Evolutionary conservation across 2,113 vertebrate genomes (phyloP), one percentile per base, ranked within the genome.

Genomic region (Hemiscyllium ocellatum): DNA sequence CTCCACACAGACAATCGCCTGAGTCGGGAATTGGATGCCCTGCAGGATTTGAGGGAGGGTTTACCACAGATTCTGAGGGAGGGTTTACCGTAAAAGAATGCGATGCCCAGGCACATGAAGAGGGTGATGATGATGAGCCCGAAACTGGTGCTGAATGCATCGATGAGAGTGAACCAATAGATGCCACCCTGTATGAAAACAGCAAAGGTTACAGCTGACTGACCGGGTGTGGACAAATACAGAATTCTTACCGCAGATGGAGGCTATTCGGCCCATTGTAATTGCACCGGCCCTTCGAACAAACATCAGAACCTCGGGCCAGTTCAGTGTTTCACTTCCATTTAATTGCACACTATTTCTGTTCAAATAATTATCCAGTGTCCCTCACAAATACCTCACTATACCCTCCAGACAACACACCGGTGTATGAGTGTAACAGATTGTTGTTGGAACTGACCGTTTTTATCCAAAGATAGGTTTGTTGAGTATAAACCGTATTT

Each of bases 91-190:
- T 98, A 98, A 96, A 98, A 98, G 97, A 98, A 98, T 96, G 98
- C 98, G 95, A 98, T 98, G 97, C 98, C 98, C 80, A 98, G 96
- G 96, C 98, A 98, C 98, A 98, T 98, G 97, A 98, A 98, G 96
- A 98, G 97, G 95, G 98, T 97, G 97, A 98, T 98, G 97, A 98
- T 98, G 97, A 98, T 98, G 97, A 98, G 98, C 96, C 98, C 98
- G 0, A 98, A 98, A 96, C 98, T 98, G 96, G 98, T 98, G 97
- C 97, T 98, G 98, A 98, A 98, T 90, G 98, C 97, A 96, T 98
- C 98, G 96, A 98, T 98, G 96, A 98, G 97, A 69, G 98, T 98
- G 97, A 98, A 98, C 98, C 98, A 98, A 97, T 98, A 98, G 96
- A 98, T 98, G n/a, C 98, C 98, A 95, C 98, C 98, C 98, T 98